These are phyloP conservation scores for Mya arenaria DNA, from an alignment of 1,140 invertebrate species.

Conservation along the genomic window DNA sequence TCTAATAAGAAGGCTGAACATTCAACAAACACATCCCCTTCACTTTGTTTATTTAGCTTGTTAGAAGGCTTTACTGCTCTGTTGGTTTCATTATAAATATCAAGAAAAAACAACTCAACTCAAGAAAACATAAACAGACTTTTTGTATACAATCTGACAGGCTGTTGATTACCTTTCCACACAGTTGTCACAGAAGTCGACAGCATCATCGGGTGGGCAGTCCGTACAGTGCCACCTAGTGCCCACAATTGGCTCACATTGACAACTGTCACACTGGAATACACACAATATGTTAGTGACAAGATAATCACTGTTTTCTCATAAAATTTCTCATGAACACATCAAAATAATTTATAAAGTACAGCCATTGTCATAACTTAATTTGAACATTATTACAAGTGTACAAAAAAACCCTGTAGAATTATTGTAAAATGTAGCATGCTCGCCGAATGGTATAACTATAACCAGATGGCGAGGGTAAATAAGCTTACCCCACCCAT, in stretches of 20 bases:
- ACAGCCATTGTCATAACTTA: too few species aligned
- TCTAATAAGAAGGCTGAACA: not conserved
- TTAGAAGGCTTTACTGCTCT: not conserved
- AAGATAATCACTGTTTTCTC: too few species aligned
- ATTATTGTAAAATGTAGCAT: too few species aligned
- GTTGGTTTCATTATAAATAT: not conserved
- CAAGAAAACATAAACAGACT: not conserved
- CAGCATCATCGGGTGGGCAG: constrained; percentile 80
- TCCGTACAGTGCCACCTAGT: constrained; percentile 88
- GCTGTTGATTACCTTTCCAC: constrained; percentile 66
- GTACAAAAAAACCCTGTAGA: too few species aligned
- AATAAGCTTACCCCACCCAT: too few species aligned
- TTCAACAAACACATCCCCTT: not conserved
- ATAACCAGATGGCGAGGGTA: too few species aligned
- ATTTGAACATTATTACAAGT: too few species aligned
- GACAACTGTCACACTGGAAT: constrained; percentile 86
- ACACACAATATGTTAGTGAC: too few species aligned
- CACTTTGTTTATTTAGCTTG: not conserved
- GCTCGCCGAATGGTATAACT: too few species aligned
- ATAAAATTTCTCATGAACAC: too few species aligned
- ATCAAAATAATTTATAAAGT: too few species aligned
- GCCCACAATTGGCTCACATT: constrained; percentile 86
- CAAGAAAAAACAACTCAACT: not conserved
- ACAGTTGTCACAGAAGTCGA: constrained; percentile 83
- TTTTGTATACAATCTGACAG: not conserved